Evolutionary conservation across 2,888 invertebrate genomes (phyloP), one percentile per base, ranked within the genome.

Genomic region (Pachliopta kotzebuea): DNA sequence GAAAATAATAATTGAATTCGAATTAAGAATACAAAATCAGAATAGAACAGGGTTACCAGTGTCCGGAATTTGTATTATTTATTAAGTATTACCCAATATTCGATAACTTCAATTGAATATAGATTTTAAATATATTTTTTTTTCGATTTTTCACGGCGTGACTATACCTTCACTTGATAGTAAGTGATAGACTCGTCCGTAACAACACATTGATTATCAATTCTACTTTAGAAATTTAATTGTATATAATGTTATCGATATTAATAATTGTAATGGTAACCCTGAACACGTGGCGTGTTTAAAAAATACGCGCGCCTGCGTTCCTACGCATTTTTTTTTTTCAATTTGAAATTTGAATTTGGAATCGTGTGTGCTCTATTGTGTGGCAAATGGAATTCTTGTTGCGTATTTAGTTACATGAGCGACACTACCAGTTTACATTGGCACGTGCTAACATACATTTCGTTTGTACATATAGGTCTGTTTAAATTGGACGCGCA

Each of bases 341-440:
- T 72, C 71, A 74, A 79, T 74, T 78, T 73, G 72, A 86, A 84
- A 82, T 85, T 89, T 84, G 85, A 89, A 88, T 90, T 90, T 80
- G 78, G 85, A 85, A 85, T 86, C 86, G 86, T 85, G 84, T 89
- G 84, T 86, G 86, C 86, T 88, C 86, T 88, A 89, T 89, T 90
- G 89, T 89, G 77, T 81, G 76, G 84, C 82, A 85, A 90, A 88
- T 88, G 83, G 84, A 86, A 88, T 86, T 85, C 84, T 82, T 76
- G 75, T 84, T 84, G 78, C 82, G 77, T 78, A 77, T 73, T 75
- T 74, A 74, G 77, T 76, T 76, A 76, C 74, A 74, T 71, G 71
- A 65, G 65, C 56, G 67, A 63, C 63, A 45, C 65, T 65, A 70
- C 80, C 81, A 81, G 71, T 74, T 69, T 75, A 71, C 66, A 60